A percentile compares a stretch with the other conserved stretches of the same genome.
Evolutionary conservation across 2,797 vertebrate genomes (phyloP).

Genomic region (Salmo trutta): DNA sequence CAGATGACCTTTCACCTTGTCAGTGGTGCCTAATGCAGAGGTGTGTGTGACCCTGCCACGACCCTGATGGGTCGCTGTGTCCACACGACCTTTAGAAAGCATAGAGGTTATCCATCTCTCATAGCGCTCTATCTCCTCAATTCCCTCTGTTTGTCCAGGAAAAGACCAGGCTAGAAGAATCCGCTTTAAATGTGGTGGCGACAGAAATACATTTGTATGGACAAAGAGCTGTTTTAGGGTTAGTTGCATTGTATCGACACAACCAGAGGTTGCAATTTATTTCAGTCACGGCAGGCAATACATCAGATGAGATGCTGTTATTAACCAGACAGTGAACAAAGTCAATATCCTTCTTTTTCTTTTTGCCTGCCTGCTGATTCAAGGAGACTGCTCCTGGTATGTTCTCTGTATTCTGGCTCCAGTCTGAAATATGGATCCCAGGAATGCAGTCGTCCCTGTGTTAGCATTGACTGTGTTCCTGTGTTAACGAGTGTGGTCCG

Average conservation of each 20-base stretch:
- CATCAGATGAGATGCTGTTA: slow-evolving; percentile 71
- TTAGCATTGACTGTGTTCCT: slow-evolving; percentile 12
- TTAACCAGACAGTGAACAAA: slow-evolving; percentile 72
- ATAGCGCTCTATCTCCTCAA: slow-evolving; percentile 28
- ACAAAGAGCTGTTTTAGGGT: slow-evolving; percentile 42
- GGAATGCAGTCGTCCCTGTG: neutral
- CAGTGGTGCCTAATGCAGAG: slow-evolving; percentile 64
- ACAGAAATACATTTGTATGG: slow-evolving; percentile 53
- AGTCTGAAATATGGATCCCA: neutral
- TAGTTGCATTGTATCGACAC: slow-evolving; percentile 55
- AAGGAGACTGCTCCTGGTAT: slow-evolving; percentile 70
- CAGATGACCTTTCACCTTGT: slow-evolving; percentile 68
- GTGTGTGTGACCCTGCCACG: slow-evolving; percentile 61
- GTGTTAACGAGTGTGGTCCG: slow-evolving; percentile 11
- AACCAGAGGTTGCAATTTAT: slow-evolving; percentile 65
- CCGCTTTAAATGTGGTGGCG: slow-evolving; percentile 5
- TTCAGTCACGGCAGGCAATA: slow-evolving; percentile 50
- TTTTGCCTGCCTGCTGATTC: slow-evolving; percentile 72
- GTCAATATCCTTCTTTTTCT: slow-evolving; percentile 73
- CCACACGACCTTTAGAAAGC: slow-evolving; percentile 57
- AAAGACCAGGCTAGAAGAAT: slow-evolving; percentile 19
- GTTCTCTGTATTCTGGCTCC: neutral
- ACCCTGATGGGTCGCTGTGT: slow-evolving; percentile 63
- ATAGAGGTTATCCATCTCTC: slow-evolving; percentile 59
- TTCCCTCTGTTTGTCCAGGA: slow-evolving; percentile 22